Conservation (phyloP, 2,888 invertebrate genomes). For the Ophion slaviceki region DNA sequence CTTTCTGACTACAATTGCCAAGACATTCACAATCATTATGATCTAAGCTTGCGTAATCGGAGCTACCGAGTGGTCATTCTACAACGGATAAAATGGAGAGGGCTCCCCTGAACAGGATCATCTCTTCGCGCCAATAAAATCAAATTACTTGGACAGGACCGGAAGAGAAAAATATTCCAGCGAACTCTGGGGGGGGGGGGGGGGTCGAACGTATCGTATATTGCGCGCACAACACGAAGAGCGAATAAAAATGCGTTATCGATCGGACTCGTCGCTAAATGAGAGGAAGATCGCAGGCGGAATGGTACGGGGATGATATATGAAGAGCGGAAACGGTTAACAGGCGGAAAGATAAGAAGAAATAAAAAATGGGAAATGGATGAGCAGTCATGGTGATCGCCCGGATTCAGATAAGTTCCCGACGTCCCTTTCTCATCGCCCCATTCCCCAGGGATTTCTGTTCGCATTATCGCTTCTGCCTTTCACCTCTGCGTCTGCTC, state of each 20-base stretch:
- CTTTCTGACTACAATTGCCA: not conserved
- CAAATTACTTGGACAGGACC: not conserved
- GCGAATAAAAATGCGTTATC: constrained; percentile 16
- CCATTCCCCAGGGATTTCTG: not conserved
- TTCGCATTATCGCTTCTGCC: constrained; percentile 5
- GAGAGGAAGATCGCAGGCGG: not conserved
- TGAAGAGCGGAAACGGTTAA: constrained; percentile 20
- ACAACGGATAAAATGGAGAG: not conserved
- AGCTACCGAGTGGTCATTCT: not conserved
- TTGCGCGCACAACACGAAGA: not conserved
- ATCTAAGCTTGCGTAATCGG: not conserved
- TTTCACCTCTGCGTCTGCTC: constrained; percentile 1
- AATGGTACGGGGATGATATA: constrained; percentile 6
- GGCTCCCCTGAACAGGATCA: too few relatives aligned
- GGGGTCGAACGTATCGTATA: not conserved
- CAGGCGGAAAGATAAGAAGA: constrained; percentile 22
- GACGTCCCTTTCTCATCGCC: not conserved
- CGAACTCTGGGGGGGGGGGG: not conserved
- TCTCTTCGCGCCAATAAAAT: too few relatives aligned
- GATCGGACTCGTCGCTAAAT: constrained; percentile 11
- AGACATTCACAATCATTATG: not conserved
- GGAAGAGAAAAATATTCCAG: constrained; percentile 8
- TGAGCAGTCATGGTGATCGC: not conserved
- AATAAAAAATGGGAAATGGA: not conserved
- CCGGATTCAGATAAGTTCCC: constrained; percentile 19